Evolutionary conservation across 2,113 vertebrate genomes (phyloP).

Genomic region (Crotalus viridis): DNA sequence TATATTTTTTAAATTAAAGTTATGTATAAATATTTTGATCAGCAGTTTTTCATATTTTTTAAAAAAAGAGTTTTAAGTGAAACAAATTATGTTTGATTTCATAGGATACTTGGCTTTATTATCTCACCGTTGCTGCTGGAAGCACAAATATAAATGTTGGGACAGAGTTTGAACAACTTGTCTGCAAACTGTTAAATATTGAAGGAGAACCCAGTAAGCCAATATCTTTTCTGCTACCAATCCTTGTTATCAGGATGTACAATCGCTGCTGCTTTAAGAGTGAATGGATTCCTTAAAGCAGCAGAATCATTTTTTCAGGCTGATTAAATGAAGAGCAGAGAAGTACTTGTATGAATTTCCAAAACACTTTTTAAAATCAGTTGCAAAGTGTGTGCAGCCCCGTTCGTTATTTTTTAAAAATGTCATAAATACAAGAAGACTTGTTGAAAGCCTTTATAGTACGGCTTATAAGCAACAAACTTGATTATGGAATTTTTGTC

Average conservation of each 20-base stretch:
- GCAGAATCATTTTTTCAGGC: background rate
- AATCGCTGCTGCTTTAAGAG: background rate
- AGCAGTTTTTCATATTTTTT: background rate
- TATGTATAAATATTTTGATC: background rate
- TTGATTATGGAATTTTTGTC: background rate
- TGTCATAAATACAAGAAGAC: background rate
- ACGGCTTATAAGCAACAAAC: background rate
- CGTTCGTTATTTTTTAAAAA: background rate
- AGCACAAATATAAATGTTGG: constrained; percentile 82
- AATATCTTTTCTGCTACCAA: constrained; percentile 6
- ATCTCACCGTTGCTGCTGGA: constrained; percentile 90
- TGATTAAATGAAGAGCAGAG: background rate
- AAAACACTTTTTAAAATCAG: background rate
- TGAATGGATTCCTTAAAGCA: background rate
- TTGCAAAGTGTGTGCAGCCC: background rate
- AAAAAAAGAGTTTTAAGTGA: background rate
- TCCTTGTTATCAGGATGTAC: background rate
- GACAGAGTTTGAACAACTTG: constrained; percentile 93
- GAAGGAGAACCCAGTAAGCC: constrained; percentile 88
- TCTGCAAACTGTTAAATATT: constrained; percentile 85
- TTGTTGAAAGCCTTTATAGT: background rate
- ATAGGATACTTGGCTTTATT: constrained; percentile 93
- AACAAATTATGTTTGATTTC: constrained; percentile 40
- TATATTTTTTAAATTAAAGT: background rate
- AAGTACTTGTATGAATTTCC: background rate